Base-by-base conservation (phyloP, 2,888 invertebrate genomes). In the Cheiracanthium punctorium region DNA sequence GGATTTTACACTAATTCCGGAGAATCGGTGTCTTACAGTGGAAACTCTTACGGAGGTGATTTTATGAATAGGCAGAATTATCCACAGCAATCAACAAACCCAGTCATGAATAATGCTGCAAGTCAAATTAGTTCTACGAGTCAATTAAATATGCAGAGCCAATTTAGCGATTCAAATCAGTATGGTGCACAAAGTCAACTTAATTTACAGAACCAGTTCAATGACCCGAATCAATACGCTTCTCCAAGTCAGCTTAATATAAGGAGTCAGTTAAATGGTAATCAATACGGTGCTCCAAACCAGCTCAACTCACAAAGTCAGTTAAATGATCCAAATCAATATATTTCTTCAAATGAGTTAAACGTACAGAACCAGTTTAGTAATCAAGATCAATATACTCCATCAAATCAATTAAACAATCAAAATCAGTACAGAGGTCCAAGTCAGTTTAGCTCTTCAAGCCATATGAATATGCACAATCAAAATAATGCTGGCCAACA, bases 1-100 rank as follows among this genome's bases (percentile, higher is more conserved):
- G 69, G 37, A 28, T 17, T 20, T 0, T 79, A 30, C 20, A 8
- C 69, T 1, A 58, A 77, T 32, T 69, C 77, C 30, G 82, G 67
- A 12, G 5, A 48, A 14, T 81, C 81, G 28, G 28, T 52, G 1
- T 72, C 77, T 5, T 72, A 72, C 20, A 77, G 77, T 43, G 37
- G 2, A 12, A n/a, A 2, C 2, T 70, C 82, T 4, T 82, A 71
- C 32, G 73, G 73, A 67, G 72, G 67, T 29, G 32, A 73, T 24
- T 79, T 79, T 20, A 20, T 29, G 5, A 20, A 12, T 4, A 32
- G 28, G 14, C 65, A 52, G 20, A 41, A 33, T 65, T 84, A 28
- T 17, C n/a, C 70, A 0, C 67, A 67, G 0, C 73, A 73, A 28
- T 29, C 43, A 71, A 43, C 64, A 12, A 43, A 64, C 12, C 76